Base-by-base conservation (phyloP, 2,888 invertebrate species). In the Criorhina ranunculi region DNA sequence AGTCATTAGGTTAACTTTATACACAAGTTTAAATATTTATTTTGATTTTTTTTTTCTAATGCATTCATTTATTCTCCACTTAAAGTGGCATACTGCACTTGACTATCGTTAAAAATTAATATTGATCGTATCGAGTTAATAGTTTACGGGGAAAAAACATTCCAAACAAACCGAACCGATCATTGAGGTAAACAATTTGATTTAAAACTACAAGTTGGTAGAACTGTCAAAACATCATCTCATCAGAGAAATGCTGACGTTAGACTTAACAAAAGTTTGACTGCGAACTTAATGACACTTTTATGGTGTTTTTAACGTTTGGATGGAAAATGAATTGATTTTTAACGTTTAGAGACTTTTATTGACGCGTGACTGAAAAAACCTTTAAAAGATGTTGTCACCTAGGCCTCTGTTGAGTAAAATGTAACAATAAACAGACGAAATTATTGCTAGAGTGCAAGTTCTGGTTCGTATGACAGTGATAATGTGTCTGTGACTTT, bases 381-480 rank as follows among this genome's bases (percentile, higher is more conserved):
- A 7, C 2, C 42, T 7, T 2, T 42, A 1, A 7, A 7, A 42
- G 15, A 15, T 40, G n/a, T 0, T 7, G 15, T 15, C 15, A 15
- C 7, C 7, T 15, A 42, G 42, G 2, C 15, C 8, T 6, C 4
- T 24, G 15, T 42, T 7, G 7, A 8, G 42, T 42, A 12, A 70
- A 59, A 70, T 55, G 11, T 59, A 12, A 29, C 57, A 70, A 46
- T 59, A 44, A 70, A 59, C 37, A 70, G 33, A 8, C 59, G 29
- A 70, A 59, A 59, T 35, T 70, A 35, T 9, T 49, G 70, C 59
- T 59, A 37, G 24, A 12, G 8, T 29, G 69, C 8, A 35, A 70
- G 44, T 29, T 37, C 35, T 15, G 11, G 11, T 19, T 35, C n/a
- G 11, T 31, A 44, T 33, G 31, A 19, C 12, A 46, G 0, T 31